Evolutionary conservation across 35 echinoderm and acorn worm species (phyloP).

Genomic region (Hemicentrotus pulcherrimus): DNA sequence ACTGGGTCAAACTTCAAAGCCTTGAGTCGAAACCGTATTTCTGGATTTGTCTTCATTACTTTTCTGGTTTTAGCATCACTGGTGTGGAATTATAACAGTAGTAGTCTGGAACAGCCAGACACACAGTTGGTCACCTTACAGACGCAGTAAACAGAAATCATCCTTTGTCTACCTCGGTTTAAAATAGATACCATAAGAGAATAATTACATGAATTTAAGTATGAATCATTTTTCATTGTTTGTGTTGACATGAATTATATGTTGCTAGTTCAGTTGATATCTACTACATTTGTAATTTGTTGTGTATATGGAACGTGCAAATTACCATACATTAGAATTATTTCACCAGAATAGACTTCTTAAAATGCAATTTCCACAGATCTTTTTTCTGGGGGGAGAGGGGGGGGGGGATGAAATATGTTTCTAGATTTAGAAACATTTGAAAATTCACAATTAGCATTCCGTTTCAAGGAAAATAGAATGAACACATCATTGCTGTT

Average conservation of each 20-base stretch:
- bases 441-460: background rate
- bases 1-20: background rate
- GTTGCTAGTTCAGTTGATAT: too few species aligned
- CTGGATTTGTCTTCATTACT: slow-evolving; percentile 4
- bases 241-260: too few species aligned
- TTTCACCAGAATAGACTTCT: background rate
- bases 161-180: too few species aligned
- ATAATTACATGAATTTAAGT: too few species aligned
- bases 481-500: background rate
- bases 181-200: too few species aligned
- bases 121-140: background rate
- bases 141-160: background rate
- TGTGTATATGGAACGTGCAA: too few species aligned
- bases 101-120: background rate
- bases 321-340: too few species aligned
- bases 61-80: slow-evolving; percentile 3
- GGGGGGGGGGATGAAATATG: background rate
- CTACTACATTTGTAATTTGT: too few species aligned
- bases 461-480: background rate
- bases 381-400: background rate
- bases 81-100: background rate
- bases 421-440: background rate
- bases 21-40: background rate
- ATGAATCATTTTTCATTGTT: too few species aligned
- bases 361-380: background rate